Conservation (phyloP, 2,888 invertebrate species). For the Mythimna loreyi region DNA sequence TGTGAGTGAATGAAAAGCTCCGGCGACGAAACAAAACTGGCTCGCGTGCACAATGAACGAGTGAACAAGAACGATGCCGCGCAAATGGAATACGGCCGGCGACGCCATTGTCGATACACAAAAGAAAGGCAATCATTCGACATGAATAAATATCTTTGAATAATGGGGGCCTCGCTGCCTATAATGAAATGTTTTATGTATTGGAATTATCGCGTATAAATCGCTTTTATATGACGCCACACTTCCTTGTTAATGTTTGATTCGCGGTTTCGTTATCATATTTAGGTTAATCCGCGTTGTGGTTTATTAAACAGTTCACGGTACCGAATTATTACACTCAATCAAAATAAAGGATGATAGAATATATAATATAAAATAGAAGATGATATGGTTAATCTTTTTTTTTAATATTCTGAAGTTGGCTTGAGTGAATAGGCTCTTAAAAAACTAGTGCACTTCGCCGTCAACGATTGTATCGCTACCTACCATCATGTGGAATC, state of each 20-base stretch:
- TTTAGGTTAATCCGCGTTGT: slow-evolving; percentile 60
- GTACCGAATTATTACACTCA: slow-evolving; percentile 18
- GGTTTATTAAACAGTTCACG: slow-evolving; percentile 8
- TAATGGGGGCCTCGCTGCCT: slow-evolving; percentile 85
- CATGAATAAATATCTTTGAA: slow-evolving; percentile 91
- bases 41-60: slow-evolving; percentile 85
- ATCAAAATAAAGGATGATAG: slow-evolving; percentile 14
- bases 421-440: too few species aligned
- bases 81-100: slow-evolving; percentile 87
- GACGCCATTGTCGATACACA: slow-evolving; percentile 88
- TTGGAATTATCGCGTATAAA: slow-evolving; percentile 86
- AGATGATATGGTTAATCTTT: not conserved
- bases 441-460: too few species aligned
- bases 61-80: slow-evolving; percentile 76
- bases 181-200: slow-evolving; percentile 90
- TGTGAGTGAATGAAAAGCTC: slow-evolving; percentile 73
- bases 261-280: slow-evolving; percentile 64
- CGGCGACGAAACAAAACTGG: slow-evolving; percentile 82
- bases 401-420: too few species aligned
- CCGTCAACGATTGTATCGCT: too few species aligned
- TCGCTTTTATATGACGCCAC: slow-evolving; percentile 79
- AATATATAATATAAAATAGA: too few species aligned
- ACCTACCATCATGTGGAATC: too few species aligned
- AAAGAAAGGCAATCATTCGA: slow-evolving; percentile 91
- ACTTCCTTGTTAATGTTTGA: slow-evolving; percentile 75